phyloP scores from a whole-genome alignment of 1,140 invertebrate genomes.

The Drosophila mauritiana region DNA sequence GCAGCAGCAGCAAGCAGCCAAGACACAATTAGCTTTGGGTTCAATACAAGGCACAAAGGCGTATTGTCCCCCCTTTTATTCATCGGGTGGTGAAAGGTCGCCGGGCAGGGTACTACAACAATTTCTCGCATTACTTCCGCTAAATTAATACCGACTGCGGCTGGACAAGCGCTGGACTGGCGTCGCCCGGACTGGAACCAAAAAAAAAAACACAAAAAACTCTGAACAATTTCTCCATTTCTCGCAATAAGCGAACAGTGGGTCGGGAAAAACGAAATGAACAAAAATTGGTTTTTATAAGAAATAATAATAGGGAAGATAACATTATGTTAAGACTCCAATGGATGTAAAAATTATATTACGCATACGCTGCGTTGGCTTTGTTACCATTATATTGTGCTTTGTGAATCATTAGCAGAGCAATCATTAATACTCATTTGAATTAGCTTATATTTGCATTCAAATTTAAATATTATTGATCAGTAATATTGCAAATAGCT shows the following conservation, averaged over 20 bases:
- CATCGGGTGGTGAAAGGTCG: slow-evolving; percentile 12
- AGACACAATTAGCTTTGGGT: slow-evolving; percentile 60
- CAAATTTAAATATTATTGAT: no score
- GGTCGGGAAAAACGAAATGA: not conserved
- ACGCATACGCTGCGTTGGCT: not conserved
- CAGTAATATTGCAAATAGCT: no score
- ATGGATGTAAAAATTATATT: not conserved
- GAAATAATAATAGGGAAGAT: not conserved
- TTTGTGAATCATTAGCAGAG: no score
- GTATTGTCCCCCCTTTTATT: slow-evolving; percentile 12
- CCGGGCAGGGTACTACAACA: slow-evolving; percentile 45
- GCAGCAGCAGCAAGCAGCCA: slow-evolving; percentile 21
- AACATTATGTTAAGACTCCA: no score
- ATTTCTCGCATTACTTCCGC: slow-evolving; percentile 84
- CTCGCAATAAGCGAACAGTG: slow-evolving; percentile 24
- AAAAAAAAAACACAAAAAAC: slow-evolving; percentile 18
- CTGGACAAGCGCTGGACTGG: slow-evolving; percentile 51
- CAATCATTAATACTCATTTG: no score
- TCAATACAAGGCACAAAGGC: slow-evolving; percentile 51
- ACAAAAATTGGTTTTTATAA: no score
- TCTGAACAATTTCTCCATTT: slow-evolving; percentile 24
- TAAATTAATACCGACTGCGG: slow-evolving; percentile 84
- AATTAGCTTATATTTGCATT: no score
- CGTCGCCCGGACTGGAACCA: slow-evolving; percentile 48
- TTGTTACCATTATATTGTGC: not conserved